Base-by-base conservation (phyloP, 2,888 invertebrate genomes). In the Baronia brevicornis region DNA sequence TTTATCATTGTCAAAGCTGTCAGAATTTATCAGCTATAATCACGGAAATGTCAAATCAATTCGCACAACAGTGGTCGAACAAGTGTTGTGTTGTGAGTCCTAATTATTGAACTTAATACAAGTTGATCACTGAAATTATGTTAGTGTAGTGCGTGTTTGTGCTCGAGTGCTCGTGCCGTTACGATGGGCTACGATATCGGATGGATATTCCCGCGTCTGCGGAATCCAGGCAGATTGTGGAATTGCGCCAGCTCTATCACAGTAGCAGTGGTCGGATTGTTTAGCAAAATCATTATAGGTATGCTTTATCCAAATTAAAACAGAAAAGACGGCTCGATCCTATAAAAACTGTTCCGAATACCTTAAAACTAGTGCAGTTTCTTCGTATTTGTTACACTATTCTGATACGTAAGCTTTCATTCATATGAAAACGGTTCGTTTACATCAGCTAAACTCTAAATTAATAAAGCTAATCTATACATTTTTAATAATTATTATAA, bases 211-310 rank as follows among this genome's bases (percentile, higher is more conserved):
- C 92, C 92, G 38, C 88, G 88, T 53, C 84, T 95, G 57, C 86
- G 91, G 59, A 89, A 86, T 57, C 90, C 94, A 19, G 88, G 90
- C 31, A 84, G 78, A 48, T 72, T 94, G 43, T 96, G 95, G 95
- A 89, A 87, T 49, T 85, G 95, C 43, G 93, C 92, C 47, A 95
- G 94, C 74, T 89, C 91, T 48, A 79, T 95, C 58, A 93, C 93
- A 30, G 87, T 94, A 43, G 91, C 91, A 29, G 89, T 92, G 35
- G 95, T 96, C 47, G 95, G 95, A 46, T 77, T 95, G 56, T 90
- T 95, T 77, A 93, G 94, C 70, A 95, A 94, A 87, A 85, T 95
- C 61, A 86, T 95, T 53, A 87, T 94, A 74, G 90, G 95, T 95
- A 82, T 87, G 87, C 77, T 33, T 6, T n/a, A 14, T 3, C 27